Percentiles rank a stretch among this genome's conserved stretches.
These are phyloP conservation scores for Shinisaurus crocodilurus DNA, from an alignment of 2,113 vertebrate genomes.

Conservation along the genomic window DNA sequence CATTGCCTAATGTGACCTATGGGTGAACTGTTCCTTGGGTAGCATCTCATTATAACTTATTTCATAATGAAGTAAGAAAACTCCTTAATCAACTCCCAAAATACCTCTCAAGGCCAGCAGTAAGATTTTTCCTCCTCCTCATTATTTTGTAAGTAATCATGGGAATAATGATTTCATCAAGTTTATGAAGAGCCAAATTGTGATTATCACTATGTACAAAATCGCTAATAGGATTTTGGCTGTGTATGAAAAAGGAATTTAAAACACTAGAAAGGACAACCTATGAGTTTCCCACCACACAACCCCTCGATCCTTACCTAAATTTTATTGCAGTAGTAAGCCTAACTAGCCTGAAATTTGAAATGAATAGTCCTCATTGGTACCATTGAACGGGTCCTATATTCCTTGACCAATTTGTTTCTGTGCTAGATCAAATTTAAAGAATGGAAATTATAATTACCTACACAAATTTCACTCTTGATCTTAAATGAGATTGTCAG, in stretches of 20 bases:
- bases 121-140: background rate
- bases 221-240: background rate
- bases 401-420: background rate
- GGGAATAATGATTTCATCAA: conserved; percentile 1
- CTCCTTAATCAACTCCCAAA: background rate
- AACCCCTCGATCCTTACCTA: background rate
- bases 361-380: background rate
- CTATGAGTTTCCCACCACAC: no score
- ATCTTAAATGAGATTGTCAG: background rate
- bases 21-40: background rate
- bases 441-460: background rate
- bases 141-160: background rate
- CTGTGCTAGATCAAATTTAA: background rate
- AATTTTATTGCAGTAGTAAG: background rate
- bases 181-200: background rate
- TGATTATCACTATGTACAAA: background rate
- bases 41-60: conserved; percentile 2
- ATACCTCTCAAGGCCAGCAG: background rate
- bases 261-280: background rate
- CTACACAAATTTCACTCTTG: background rate
- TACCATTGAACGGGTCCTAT: background rate
- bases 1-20: background rate
- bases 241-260: background rate
- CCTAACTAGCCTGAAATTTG: background rate
- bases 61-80: background rate